A percentile compares a stretch with the other conserved stretches of the same genome.
Conservation (phyloP, 1,140 invertebrate genomes). For the Thereuonema tuberculata region DNA sequence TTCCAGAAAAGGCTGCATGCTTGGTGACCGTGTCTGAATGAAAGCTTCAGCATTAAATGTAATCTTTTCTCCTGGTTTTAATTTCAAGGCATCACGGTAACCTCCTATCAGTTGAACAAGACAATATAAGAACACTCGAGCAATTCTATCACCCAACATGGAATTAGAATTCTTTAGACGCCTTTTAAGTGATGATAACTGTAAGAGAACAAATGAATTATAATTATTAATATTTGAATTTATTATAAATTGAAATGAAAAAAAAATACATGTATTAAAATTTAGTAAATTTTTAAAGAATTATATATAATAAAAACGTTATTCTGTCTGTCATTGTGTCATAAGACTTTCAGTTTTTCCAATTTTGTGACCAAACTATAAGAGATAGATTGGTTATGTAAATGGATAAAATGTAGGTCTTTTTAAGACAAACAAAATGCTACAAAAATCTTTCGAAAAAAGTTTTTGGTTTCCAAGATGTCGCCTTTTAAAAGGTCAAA, state of each 20-base stretch:
- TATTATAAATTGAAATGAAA: no score
- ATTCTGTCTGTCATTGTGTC: no score
- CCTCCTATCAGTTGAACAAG: constrained; percentile 84
- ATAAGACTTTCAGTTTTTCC: no score
- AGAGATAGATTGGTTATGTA: no score
- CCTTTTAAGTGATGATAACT: constrained; percentile 52
- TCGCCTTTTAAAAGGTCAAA: no score
- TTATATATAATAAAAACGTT: no score
- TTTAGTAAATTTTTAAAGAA: constrained; percentile 13
- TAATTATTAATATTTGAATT: no score
- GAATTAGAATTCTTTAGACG: constrained; percentile 51
- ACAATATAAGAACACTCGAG: constrained; percentile 73
- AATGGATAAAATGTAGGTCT: no score
- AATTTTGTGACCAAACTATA: no score
- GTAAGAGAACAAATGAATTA: constrained; percentile 11
- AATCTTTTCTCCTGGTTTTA: constrained; percentile 62
- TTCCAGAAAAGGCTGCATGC: constrained; percentile 71
- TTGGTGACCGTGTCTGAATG: constrained; percentile 59
- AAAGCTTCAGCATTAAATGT: constrained; percentile 76
- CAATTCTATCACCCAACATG: constrained; percentile 73
- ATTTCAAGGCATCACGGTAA: constrained; percentile 71
- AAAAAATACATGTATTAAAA: constrained; percentile 24
- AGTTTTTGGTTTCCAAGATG: no score
- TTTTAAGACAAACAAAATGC: no score
- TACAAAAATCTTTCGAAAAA: no score